Base-by-base conservation (phyloP, 2,888 invertebrate species). In the Tenthredo livida region DNA sequence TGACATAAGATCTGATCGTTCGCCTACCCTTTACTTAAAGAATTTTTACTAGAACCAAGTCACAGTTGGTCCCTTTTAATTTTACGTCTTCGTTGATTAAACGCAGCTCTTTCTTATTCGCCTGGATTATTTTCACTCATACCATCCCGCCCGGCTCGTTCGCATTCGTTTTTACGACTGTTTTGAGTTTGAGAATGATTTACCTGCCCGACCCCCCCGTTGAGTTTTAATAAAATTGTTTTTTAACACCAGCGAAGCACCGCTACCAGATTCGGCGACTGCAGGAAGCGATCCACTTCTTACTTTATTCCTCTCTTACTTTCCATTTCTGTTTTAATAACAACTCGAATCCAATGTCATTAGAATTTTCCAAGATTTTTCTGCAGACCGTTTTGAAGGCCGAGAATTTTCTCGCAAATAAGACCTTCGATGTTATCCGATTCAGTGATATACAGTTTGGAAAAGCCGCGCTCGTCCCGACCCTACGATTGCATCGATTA, bases 171-270 rank as follows among this genome's bases (percentile, higher is more conserved):
- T 85, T 86, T 85, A 84, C 72, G 85, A 85, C 70, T 84, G 84
- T 86, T 86, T 82, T 73, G 67, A 85, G 77, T 86, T 84, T 84
- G 33, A 84, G 84, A 67, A 84, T 85, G 67, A 47, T 80, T 80
- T 61, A 80, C 58, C 80, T 37, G 80, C 37, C 5, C n/a, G 17
- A 47, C 15, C 77, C 47, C 65, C 65, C 65, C 85, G 80, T 75
- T 75, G 86, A 88, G 58, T 86, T 88, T 88, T 88, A 88, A 88
- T 88, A 88, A 88, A 87, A 88, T 86, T 86, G 84, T 80, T 84
- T 78, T 25, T 73, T 80, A 29, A 80, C 80, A 80, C 80, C 80
- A 40, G 61, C 15, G 43, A 43, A 43, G 21, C n/a, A 43, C 50
- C 9, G 75, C 17, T 54, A 33, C 77, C 77, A 9, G 33, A 54